Conservation (phyloP, 2,888 invertebrate species). For the Nysson spinosus region DNA sequence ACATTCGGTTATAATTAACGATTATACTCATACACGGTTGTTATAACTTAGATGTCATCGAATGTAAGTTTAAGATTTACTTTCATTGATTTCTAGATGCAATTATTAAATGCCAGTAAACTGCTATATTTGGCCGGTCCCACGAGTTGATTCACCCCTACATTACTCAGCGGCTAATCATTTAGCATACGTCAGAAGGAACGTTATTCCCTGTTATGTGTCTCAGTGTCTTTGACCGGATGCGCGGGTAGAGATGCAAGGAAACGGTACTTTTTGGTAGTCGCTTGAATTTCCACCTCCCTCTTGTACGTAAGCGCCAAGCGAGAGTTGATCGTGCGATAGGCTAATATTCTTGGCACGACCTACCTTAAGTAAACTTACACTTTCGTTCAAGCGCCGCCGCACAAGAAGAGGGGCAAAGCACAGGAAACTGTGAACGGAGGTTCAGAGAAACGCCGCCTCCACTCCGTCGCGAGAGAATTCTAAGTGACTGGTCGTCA, state of each 20-base stretch:
- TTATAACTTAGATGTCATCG: too few species aligned
- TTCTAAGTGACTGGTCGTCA: slow-evolving; percentile 21
- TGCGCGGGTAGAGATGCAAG: background rate
- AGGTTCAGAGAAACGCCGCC: slow-evolving; percentile 26
- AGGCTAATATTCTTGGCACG: slow-evolving; percentile 50
- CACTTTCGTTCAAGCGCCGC: slow-evolving; percentile 57
- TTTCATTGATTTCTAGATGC: too few species aligned
- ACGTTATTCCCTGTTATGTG: too few species aligned
- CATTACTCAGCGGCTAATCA: too few species aligned
- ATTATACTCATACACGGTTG: too few species aligned
- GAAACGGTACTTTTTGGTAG: background rate
- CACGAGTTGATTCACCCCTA: too few species aligned
- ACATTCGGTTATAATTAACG: too few species aligned
- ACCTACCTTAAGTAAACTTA: slow-evolving; percentile 58
- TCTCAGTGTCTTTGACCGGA: slow-evolving; percentile 2
- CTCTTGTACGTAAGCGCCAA: slow-evolving; percentile 3
- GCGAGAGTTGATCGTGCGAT: slow-evolving; percentile 31
- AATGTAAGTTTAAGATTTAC: too few species aligned
- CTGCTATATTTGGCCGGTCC: too few species aligned
- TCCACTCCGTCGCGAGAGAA: slow-evolving; percentile 36
- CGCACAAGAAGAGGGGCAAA: slow-evolving; percentile 40
- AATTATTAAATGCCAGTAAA: too few species aligned
- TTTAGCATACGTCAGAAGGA: too few species aligned
- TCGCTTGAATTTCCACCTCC: slow-evolving; percentile 8
- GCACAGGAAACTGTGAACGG: slow-evolving; percentile 26